These are phyloP conservation scores for Anthophora plumipes DNA, from an alignment of 2,888 invertebrate genomes.

Conservation along the genomic window DNA sequence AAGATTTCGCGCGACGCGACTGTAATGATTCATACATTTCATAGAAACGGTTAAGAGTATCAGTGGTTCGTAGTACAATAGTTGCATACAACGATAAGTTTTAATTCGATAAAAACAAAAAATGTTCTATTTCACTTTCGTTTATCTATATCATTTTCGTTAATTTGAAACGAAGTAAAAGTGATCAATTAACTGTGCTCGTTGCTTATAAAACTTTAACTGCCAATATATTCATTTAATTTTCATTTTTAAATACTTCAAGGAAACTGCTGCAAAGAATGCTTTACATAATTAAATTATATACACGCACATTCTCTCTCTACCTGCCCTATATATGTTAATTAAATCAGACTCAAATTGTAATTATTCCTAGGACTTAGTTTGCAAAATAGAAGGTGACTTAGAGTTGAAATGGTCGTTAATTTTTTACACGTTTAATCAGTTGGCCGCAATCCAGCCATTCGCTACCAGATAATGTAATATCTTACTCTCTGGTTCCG, in stretches of 20 bases:
- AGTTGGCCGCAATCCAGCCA: conserved; percentile 86
- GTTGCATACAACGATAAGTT: background rate
- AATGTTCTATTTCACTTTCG: background rate
- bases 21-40: conserved; percentile 8
- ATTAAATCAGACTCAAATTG: conserved; percentile 67
- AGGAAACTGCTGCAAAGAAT: conserved; percentile 27
- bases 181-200: background rate
- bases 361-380: conserved; percentile 69
- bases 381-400: conserved; percentile 75
- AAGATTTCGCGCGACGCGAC: background rate
- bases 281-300: conserved; percentile 45
- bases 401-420: conserved; percentile 73
- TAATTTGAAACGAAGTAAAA: background rate
- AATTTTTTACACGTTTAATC: conserved; percentile 59
- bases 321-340: conserved; percentile 58
- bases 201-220: conserved; percentile 9
- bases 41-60: background rate
- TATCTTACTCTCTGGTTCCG: conserved; percentile 86
- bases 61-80: background rate
- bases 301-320: conserved; percentile 48
- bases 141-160: background rate
- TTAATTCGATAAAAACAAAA: background rate
- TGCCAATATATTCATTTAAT: background rate
- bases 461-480: conserved; percentile 86
- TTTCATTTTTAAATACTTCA: conserved; percentile 5